Evolutionary conservation across 2,797 vertebrate genomes (phyloP).

Genomic region (Neosilurus mollespiculum): DNA sequence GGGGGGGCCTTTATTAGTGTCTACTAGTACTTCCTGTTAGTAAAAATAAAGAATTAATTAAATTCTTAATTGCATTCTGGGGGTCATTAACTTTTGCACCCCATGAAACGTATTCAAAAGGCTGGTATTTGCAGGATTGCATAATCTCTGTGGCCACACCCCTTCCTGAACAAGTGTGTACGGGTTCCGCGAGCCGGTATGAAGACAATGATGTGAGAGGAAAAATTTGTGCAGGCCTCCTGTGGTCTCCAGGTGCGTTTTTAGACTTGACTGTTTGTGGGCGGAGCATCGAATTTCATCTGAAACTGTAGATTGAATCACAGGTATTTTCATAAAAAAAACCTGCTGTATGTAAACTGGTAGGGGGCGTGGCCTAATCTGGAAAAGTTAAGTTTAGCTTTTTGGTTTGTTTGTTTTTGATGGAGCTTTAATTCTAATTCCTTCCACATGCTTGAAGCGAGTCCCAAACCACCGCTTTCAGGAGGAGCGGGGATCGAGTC

Average conservation of each 20-base stretch:
- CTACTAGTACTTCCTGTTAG: background rate
- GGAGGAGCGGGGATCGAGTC: background rate
- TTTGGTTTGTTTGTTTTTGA: too few species aligned
- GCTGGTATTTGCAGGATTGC: background rate
- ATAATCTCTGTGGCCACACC: background rate
- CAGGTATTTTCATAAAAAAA: too few species aligned
- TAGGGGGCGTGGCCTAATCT: background rate
- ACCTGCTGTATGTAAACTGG: background rate
- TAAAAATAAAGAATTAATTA: background rate
- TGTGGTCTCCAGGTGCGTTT: background rate
- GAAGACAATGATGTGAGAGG: background rate
- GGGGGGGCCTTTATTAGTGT: too few species aligned
- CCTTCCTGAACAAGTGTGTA: background rate
- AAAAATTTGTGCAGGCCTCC: background rate
- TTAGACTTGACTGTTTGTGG: background rate
- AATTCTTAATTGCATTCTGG: too few species aligned
- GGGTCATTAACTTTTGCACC: background rate
- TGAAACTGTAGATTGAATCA: too few species aligned
- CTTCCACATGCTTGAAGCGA: background rate
- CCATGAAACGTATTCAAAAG: background rate
- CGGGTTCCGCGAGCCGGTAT: background rate
- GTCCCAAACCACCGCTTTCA: background rate
- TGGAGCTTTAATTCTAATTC: background rate
- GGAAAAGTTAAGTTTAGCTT: background rate
- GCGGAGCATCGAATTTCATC: background rate